Base-by-base conservation (phyloP, 2,888 invertebrate species). In the Pemphredon lugubris region DNA sequence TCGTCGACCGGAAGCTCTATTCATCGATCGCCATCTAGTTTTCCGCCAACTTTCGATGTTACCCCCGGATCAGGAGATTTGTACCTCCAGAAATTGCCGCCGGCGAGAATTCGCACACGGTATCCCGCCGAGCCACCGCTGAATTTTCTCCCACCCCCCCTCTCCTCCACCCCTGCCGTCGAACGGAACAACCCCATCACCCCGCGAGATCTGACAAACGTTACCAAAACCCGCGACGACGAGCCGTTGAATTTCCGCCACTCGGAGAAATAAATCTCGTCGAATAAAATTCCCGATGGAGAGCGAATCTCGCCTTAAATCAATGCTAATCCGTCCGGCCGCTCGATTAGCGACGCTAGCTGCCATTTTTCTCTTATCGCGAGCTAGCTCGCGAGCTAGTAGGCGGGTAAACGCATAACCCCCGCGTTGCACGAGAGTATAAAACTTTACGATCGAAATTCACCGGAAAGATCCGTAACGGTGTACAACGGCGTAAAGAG, bases 391-490 rank as follows among this genome's bases (percentile, higher is more conserved):
- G n/a, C n/a, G 7, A 5, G 20, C 32, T 32, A 20, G 21, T 14
- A 13, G 57, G 11, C 44, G 20, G 37, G n/a, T 39, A 44, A 67
- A 57, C 39, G 55, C n/a, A n/a, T 42, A 42, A 50, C 18, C 13
- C 13, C 21, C 3, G 4, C 26, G 26, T 26, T 7, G 26, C 4
- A 26, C 26, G 26, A 26, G 32, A 14, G 7, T 47, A 59, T 68
- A 68, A 69, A 69, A 59, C 34, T 58, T 68, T 59, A 68, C 59
- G 68, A 68, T 47, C 68, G 68, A 48, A 47, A 68, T 47, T 59
- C 53, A 34, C 47, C 59, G n/a, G 39, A 47, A 34, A 26, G 32
- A 11, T 6, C 18, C 6, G 11, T 20, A 9, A 4, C 14, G 58
- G 30, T 51, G 44, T 34, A 51, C 32, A 9, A 1, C 23, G 16